Evolutionary conservation across 2,113 vertebrate genomes (phyloP).

Genomic region (Nyctibius bracteatus): DNA sequence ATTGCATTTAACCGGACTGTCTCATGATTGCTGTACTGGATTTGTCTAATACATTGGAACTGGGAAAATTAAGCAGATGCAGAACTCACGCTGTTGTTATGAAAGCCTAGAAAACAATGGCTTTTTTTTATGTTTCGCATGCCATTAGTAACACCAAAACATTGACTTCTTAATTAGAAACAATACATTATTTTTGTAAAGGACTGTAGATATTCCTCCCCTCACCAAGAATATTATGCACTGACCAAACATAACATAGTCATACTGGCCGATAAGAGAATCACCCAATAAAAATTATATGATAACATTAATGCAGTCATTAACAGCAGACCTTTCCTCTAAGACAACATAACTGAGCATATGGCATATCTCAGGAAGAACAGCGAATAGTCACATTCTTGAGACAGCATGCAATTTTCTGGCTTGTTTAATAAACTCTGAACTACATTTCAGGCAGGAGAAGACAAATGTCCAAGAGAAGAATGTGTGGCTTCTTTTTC

Average conservation of each 20-base stretch:
- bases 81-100: background rate
- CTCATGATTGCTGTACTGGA: background rate
- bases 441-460: constrained; percentile 1
- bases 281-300: background rate
- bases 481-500: background rate
- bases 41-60: background rate
- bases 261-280: background rate
- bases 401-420: constrained; percentile 26
- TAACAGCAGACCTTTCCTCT: background rate
- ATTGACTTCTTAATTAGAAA: background rate
- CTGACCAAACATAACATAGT: background rate
- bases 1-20: background rate
- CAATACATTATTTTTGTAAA: background rate
- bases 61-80: background rate
- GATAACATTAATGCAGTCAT: background rate
- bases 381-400: constrained; percentile 39
- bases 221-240: background rate
- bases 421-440: constrained; percentile 36
- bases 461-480: background rate
- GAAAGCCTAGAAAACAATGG: background rate
- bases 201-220: background rate
- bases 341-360: background rate
- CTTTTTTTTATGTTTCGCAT: background rate
- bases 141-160: background rate
- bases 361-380: constrained; percentile 24